Evolutionary conservation across 1,140 invertebrate genomes (phyloP), one percentile per base, ranked within the genome.

Genomic region (Caenorhabditis brenneri): DNA sequence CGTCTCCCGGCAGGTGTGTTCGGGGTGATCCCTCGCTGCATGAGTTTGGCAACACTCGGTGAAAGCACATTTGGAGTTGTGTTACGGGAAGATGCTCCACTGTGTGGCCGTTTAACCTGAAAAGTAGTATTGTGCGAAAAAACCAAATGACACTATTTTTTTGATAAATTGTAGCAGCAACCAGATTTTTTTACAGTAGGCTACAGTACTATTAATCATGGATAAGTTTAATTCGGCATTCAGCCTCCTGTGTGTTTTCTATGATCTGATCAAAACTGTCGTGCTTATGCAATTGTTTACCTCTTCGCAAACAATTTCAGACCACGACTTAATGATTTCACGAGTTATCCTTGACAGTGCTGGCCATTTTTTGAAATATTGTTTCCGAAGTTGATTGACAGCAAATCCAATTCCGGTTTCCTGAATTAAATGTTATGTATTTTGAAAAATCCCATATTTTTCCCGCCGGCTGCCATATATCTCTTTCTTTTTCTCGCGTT

Each of bases 331-430:
- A 49, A 86, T 86, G n/a, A 86, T 36, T 10, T 29, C 55, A n/a
- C 85, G 79, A 55, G 84, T 87, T 78, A 74, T 81, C 55, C 86
- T 86, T 24, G 55, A 78, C 16, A 86, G 19, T 16, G 55, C 55
- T 19, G 85, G 85, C 79, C 60, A 81, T 33, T 58, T 29, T 29
- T 81, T 55, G n/a, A 33, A 29, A 24, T 69, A 82, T 27, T 83
- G 80, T 36, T 46, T 86, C 7, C 85, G 78, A 48, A 86, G 46
- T 16, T 86, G 80, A 39, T 86, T 86, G n/a, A 86, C 85, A 27
- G 55, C 46, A 19, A 84, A 85, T 49, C 85, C 85, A 22, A 86
- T 79, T 2, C 85, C 79, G 22, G 85, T 86, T 31, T 85, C 53
- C 85, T 86, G 55, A 65, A 84, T 39, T 53, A 53, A n/a, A n/a